Conservation (phyloP, 2,888 invertebrate genomes). For the Drosophila mayaguana region DNA sequence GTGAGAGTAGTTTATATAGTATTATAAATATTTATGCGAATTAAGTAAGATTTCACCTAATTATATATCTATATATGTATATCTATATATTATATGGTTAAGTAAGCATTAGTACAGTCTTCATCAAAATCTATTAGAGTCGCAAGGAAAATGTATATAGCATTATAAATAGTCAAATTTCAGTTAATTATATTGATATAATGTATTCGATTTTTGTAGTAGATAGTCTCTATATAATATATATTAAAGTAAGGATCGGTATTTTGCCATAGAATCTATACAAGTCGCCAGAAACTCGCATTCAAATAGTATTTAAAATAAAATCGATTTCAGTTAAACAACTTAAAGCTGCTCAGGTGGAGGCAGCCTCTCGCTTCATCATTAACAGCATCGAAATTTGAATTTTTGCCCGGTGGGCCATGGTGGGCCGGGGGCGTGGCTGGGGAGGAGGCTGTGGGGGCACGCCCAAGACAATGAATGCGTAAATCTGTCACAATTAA, state of each 20-base stretch:
- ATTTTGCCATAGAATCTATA: too few relatives aligned
- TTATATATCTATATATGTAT: too few relatives aligned
- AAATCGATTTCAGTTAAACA: conserved; percentile 23
- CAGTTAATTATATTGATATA: too few relatives aligned
- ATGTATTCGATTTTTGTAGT: background rate
- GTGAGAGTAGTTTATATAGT: too few relatives aligned
- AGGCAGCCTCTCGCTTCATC: conserved; percentile 32
- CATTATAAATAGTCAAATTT: conserved; percentile 8
- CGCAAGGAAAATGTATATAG: too few relatives aligned
- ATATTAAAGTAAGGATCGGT: background rate
- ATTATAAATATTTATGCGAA: too few relatives aligned
- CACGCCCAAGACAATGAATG: conserved; percentile 49
- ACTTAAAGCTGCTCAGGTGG: conserved; percentile 35
- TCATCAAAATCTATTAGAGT: background rate
- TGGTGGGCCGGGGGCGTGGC: too few relatives aligned
- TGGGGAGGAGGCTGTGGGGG: background rate
- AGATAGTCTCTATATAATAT: background rate
- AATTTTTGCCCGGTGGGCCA: background rate
- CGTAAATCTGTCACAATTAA: conserved; percentile 77
- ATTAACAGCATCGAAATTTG: conserved; percentile 32
- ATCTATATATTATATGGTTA: background rate
- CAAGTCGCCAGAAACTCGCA: background rate
- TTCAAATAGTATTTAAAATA: background rate
- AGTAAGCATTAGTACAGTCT: background rate
- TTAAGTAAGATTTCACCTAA: too few relatives aligned